These are phyloP conservation scores for Anomalospiza imberbis DNA, from an alignment of 2,797 vertebrate genomes.

Conservation along the genomic window DNA sequence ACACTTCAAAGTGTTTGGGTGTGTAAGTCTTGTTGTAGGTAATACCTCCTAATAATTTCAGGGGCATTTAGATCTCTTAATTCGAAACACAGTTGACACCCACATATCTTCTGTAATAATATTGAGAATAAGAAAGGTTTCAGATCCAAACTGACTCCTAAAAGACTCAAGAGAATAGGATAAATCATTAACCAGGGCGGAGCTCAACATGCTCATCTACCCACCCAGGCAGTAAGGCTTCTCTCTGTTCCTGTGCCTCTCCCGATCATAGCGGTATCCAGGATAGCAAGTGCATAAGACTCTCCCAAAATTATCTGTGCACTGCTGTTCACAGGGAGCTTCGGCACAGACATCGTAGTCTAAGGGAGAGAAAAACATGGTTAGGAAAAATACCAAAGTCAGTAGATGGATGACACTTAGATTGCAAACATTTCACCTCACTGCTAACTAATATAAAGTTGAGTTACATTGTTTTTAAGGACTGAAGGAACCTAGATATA, in stretches of 20 bases:
- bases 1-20: background rate
- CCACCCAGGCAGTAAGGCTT: constrained; percentile 94
- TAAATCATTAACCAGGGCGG: background rate
- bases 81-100: background rate
- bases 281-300: constrained; percentile 95
- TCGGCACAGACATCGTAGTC: constrained; percentile 91
- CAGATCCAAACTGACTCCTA: background rate
- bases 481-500: background rate
- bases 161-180: background rate
- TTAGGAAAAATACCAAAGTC: background rate
- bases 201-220: background rate
- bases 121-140: background rate
- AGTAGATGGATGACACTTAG: background rate
- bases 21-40: background rate
- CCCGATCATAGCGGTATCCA: constrained; percentile 92
- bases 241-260: constrained; percentile 88
- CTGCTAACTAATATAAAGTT: background rate
- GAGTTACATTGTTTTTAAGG: background rate
- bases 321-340: constrained; percentile 96
- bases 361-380: background rate
- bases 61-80: background rate
- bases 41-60: background rate
- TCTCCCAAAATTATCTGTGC: constrained; percentile 94
- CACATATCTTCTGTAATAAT: background rate
- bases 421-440: background rate